Evolutionary conservation across 2,888 invertebrate species (phyloP), one percentile per base, ranked within the genome.

Genomic region (Lepidochrysops patricia): DNA sequence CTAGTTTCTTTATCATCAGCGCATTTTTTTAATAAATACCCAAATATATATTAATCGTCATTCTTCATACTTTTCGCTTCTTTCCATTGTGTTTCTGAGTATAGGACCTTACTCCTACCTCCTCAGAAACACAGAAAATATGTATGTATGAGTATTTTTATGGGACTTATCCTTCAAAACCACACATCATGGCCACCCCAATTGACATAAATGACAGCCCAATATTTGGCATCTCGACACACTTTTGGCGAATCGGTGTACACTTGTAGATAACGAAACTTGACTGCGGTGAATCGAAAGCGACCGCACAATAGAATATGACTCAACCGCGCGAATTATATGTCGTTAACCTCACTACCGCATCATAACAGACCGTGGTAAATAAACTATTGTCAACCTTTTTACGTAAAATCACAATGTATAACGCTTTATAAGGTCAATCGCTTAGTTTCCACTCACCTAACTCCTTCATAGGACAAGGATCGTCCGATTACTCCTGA

Each of bases 191-290:
- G 35, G 5, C 15, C 35, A 43, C 2, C 15, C 43, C 43, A 37
- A 7, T 37, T 29, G 6, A 7, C 29, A 29, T 29, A 1, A 5
- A 15, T 6, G 7, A 7, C 7, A 43, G 19, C 43, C 15, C 37
- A 37, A 43, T 23, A 43, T 43, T 43, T 43, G 19, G 43, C 43
- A 19, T 43, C 43, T 43, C 19, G 43, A 43, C 43, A 19, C 43
- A 43, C 43, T 9, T 43, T 15, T 7, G 15, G 4, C 43, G 19
- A 43, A 43, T 15, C 37, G 15, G 15, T 43, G 37, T 43, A 15
- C 43, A 43, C 43, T 15, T 9, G 19, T 43, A 23, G 43, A 43
- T 43, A 60, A 57, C 57, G 57, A 60, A 60, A 26, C 50, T 26
- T 26, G 25, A 12, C 15, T 29, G 13, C 27, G 13, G 13, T 52